Percentiles rank a stretch among this genome's conserved stretches.
These are phyloP conservation scores for Delphinapterus leucas DNA, from an alignment of 2,113 vertebrate genomes.

Conservation along the genomic window DNA sequence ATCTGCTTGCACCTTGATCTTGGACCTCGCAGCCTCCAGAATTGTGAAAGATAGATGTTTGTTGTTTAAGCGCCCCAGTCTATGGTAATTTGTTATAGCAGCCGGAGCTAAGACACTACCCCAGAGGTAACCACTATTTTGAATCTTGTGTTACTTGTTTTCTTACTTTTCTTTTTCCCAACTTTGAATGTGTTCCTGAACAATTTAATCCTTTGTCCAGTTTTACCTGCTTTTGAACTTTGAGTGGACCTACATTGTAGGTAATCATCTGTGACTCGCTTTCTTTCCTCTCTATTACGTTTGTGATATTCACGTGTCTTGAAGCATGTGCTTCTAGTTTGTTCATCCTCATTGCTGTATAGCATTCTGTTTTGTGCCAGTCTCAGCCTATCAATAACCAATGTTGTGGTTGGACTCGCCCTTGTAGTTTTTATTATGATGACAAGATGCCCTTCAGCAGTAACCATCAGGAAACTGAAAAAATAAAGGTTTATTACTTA, in stretches of 20 bases:
- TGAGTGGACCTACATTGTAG: background rate
- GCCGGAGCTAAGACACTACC: background rate
- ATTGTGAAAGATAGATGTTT: background rate
- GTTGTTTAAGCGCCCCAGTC: background rate
- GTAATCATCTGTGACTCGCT: background rate
- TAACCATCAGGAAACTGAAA: background rate
- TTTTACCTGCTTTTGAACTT: background rate
- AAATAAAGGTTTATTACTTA: background rate
- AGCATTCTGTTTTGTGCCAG: background rate
- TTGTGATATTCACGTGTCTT: background rate
- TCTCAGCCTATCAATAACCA: background rate
- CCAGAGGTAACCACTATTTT: background rate
- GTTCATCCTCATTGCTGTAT: background rate
- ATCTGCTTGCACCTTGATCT: background rate
- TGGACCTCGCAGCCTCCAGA: background rate
- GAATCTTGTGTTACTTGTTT: background rate
- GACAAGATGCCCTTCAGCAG: background rate
- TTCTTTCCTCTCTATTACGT: background rate
- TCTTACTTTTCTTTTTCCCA: background rate
- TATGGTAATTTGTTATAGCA: background rate
- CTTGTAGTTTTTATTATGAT: background rate
- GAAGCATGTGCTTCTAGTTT: background rate
- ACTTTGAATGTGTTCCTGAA: background rate
- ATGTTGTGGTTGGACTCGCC: background rate
- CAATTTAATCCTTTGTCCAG: background rate